A percentile compares a stretch with the other conserved stretches of the same genome.
Evolutionary conservation across 2,797 vertebrate species (phyloP).

Genomic region (Aythya fuligula): DNA sequence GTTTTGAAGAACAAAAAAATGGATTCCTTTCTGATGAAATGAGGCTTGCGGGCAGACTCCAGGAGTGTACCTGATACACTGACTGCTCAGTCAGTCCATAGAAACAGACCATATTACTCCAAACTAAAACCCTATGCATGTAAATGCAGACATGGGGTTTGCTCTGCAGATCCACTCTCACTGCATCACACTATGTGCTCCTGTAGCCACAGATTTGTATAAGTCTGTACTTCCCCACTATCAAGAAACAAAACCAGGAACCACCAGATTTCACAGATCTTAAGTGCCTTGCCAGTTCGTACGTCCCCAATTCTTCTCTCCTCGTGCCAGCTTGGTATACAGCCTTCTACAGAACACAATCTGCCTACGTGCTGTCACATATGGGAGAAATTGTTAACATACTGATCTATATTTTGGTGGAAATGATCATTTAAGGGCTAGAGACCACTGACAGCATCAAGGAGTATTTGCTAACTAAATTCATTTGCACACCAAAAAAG

Average conservation of each 20-base stretch:
- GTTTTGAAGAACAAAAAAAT: not conserved
- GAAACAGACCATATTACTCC: fast-evolving
- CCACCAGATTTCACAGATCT: conserved; percentile 13
- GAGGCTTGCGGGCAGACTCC: not conserved
- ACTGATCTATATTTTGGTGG: conserved; percentile 41
- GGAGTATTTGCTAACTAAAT: not conserved
- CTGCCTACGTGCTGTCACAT: not conserved
- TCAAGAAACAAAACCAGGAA: not conserved
- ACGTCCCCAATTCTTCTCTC: not conserved
- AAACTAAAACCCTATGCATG: fast-evolving
- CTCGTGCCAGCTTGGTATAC: not conserved
- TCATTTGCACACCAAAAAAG: not conserved
- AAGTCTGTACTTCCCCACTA: not conserved
- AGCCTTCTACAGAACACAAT: not conserved
- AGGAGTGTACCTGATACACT: not conserved
- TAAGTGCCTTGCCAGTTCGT: not conserved
- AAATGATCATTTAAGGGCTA: conserved; percentile 31
- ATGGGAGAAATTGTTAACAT: conserved; percentile 22
- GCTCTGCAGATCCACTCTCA: not conserved
- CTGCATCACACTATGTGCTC: not conserved
- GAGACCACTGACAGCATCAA: conserved; percentile 14
- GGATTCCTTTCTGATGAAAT: not conserved
- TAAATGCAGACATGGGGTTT: not conserved
- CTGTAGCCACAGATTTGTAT: not conserved
- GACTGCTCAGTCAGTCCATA: not conserved